Conservation (phyloP, 2,797 vertebrate species). For the Labroides dimidiatus region DNA sequence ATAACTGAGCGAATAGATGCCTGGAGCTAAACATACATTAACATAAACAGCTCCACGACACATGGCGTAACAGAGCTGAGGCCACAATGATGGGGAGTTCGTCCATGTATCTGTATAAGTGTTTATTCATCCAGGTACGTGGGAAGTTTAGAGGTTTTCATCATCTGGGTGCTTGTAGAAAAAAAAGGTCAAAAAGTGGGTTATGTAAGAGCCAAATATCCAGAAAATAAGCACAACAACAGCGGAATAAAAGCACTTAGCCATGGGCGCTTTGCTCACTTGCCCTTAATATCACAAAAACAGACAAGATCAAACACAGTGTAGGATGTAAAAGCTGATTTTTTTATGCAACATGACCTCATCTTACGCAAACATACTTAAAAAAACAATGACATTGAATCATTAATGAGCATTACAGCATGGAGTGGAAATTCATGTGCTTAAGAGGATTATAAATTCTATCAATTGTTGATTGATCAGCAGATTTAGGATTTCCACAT, state of each 20-base stretch:
- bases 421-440: conserved; percentile 39
- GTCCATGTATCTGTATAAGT: neutral
- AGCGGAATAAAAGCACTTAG: conserved; percentile 8
- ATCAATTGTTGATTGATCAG: conserved; percentile 40
- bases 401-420: conserved; percentile 11
- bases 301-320: conserved; percentile 16
- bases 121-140: neutral
- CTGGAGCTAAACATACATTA: conserved; percentile 61
- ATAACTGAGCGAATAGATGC: conserved; percentile 74
- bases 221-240: conserved; percentile 20
- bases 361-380: conserved; percentile 12
- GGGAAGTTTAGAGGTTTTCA: conserved; percentile 9
- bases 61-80: conserved; percentile 7
- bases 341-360: conserved; percentile 18
- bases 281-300: conserved; percentile 27
- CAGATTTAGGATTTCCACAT: conserved; percentile 44
- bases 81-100: conserved; percentile 8
- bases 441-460: conserved; percentile 52
- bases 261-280: conserved; percentile 13
- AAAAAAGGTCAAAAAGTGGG: conserved; percentile 9
- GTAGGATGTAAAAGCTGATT: conserved; percentile 5
- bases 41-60: conserved; percentile 51
- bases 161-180: conserved; percentile 8
- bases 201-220: conserved; percentile 39
- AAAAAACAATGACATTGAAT: conserved; percentile 23